Base-by-base conservation (phyloP, 2,797 vertebrate genomes). In the Synanceia verrucosa region DNA sequence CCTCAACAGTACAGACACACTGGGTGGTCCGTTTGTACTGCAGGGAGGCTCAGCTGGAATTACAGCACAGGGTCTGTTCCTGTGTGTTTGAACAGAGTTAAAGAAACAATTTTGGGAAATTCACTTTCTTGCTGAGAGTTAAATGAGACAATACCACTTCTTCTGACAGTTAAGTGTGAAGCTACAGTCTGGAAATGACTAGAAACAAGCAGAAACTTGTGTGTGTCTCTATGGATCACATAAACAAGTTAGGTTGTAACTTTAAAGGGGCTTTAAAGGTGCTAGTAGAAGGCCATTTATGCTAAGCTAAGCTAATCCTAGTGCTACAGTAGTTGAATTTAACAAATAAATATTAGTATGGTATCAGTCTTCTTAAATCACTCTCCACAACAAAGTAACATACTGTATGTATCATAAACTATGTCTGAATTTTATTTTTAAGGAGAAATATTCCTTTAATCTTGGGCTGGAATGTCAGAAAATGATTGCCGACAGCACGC, bases 381-480 rank as follows among this genome's bases (percentile, higher is more conserved):
- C 9, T 44, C 47, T 52, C 0, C 1, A 2, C 12, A 5, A 43
- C 28, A 8, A 52, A 60, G 56, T 11, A 28, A 52, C n/a, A 58
- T 10, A 16, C 16, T 37, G 5, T 23, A 1, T 19, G 4, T 39
- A 26, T 16, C 31, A 8, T 21, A n/a, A 51, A 51, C 14, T 29
- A 19, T 21, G 58, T 29, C 13, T 69, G 13, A 18, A 11, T 31
- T 39, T 59, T 44, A 6, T 47, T 18, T 65, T 68, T 28, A 1
- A 6, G 10, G n/a, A 39, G 28, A 70, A 70, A 43, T 66, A 56
- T 37, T 50, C 39, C 46, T 61, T 60, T 50, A 68, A 23, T 57
- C 79, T 83, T 87, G 81, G 57, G 73, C 76, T 51, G 68, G 70
- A 64, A 77, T 70, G 67, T 73, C 57, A 51, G 50, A 57, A 55